Evolutionary conservation across 64 coral and sea anemone genomes (phyloP).

Genomic region (Dendrophyllia cribrosa): DNA sequence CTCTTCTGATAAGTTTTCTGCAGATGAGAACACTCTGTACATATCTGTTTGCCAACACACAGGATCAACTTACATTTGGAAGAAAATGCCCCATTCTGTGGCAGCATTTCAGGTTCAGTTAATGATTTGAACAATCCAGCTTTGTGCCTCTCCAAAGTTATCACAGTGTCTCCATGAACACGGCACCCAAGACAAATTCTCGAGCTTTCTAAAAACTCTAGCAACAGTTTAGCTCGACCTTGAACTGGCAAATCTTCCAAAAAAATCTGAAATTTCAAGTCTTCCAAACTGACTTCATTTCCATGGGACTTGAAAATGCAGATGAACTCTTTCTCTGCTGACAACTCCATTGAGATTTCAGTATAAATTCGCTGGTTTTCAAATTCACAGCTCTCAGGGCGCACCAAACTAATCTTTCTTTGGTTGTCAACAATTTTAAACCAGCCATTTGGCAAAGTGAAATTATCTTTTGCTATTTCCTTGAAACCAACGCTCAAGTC

Average conservation of each 20-base stretch:
- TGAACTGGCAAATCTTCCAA: background rate
- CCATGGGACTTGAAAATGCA: background rate
- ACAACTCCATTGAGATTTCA: constrained; percentile 9
- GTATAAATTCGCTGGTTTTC: constrained; percentile 2
- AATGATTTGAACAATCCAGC: constrained; percentile 17
- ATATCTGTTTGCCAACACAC: background rate
- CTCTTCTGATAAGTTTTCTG: background rate
- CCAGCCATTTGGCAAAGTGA: constrained; percentile 3
- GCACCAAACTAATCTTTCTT: background rate
- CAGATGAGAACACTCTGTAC: background rate
- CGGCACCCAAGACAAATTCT: background rate
- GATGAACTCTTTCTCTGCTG: background rate
- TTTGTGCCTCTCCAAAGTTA: background rate
- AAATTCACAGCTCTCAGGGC: background rate
- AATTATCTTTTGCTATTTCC: background rate
- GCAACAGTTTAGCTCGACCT: background rate
- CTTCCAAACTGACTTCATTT: background rate
- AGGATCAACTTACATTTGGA: constrained; percentile 1
- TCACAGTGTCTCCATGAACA: background rate
- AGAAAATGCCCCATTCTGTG: constrained; percentile 8
- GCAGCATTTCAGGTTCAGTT: background rate
- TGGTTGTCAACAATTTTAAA: constrained; percentile 9
- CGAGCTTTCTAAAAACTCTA: background rate
- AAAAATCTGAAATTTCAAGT: background rate
- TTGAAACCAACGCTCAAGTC: background rate